Evolutionary conservation across 2,113 vertebrate species (phyloP).

Genomic region (Rhinoderma darwinii): DNA sequence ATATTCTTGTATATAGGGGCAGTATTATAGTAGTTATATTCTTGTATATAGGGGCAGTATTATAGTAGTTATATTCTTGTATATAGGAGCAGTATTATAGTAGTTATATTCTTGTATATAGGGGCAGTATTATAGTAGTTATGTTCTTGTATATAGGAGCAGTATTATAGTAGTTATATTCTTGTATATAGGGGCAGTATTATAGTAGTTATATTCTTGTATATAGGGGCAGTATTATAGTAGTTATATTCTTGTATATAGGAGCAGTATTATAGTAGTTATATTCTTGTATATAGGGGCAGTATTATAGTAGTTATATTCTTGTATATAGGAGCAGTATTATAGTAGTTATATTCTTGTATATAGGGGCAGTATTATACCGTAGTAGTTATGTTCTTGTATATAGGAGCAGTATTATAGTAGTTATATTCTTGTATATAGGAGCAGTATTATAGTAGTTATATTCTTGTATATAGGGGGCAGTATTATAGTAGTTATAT

Average conservation of each 20-base stretch:
- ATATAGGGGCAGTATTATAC: not conserved
- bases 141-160: too few species aligned
- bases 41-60: too few species aligned
- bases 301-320: constrained; percentile 14
- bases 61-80: too few species aligned
- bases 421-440: not conserved
- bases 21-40: too few species aligned
- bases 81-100: not conserved
- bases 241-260: not conserved
- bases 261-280: constrained; percentile 3
- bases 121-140: not conserved
- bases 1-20: too few species aligned
- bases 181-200: too few species aligned
- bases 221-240: too few species aligned
- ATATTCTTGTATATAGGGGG: not conserved
- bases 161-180: too few species aligned
- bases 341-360: not conserved
- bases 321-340: not conserved
- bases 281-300: not conserved
- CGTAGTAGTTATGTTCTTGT: not conserved
- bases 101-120: not conserved
- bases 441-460: not conserved
- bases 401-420: not conserved
- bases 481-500: not conserved
- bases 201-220: too few species aligned